phyloP scores from a whole-genome alignment of 2,797 vertebrate species.

The Heterohyrax brucei region DNA sequence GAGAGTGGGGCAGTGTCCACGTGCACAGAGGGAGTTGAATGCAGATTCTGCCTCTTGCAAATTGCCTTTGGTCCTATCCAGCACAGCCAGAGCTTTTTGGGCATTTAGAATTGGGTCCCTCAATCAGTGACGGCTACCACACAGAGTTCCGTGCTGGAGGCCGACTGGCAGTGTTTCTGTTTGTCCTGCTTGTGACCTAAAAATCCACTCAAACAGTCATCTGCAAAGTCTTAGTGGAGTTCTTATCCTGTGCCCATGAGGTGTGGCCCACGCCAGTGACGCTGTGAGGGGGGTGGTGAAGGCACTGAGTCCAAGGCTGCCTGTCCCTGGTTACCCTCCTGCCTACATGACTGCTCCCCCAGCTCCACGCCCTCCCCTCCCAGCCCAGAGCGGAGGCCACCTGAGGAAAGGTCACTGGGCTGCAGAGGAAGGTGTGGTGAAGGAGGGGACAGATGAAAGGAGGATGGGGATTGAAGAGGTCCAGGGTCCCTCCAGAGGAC shows the following conservation, averaged over 20 bases:
- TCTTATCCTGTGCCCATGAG: not conserved
- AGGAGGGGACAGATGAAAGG: conserved; percentile 35
- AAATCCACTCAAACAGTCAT: not conserved
- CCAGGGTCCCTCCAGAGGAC: conserved; percentile 25
- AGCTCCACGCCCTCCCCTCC: not conserved
- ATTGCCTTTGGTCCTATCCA: not conserved
- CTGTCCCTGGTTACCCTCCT: not conserved
- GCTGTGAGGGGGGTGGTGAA: not conserved
- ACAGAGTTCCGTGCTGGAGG: not conserved
- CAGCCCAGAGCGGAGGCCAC: rapidly evolving
- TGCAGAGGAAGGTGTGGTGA: conserved; percentile 33
- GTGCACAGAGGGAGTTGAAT: not conserved
- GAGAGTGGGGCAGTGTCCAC: too few species aligned
- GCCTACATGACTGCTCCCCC: not conserved
- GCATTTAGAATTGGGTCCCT: not conserved
- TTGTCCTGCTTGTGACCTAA: not conserved
- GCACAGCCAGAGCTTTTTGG: not conserved
- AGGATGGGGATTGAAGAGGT: not conserved
- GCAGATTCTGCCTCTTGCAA: not conserved
- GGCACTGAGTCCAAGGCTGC: not conserved
- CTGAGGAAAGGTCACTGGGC: conserved; percentile 58
- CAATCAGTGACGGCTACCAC: not conserved
- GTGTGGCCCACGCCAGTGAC: not conserved
- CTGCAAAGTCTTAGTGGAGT: not conserved
- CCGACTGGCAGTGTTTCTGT: not conserved